Conservation (phyloP, 2,113 vertebrate genomes). For the Phaethon lepturus region DNA sequence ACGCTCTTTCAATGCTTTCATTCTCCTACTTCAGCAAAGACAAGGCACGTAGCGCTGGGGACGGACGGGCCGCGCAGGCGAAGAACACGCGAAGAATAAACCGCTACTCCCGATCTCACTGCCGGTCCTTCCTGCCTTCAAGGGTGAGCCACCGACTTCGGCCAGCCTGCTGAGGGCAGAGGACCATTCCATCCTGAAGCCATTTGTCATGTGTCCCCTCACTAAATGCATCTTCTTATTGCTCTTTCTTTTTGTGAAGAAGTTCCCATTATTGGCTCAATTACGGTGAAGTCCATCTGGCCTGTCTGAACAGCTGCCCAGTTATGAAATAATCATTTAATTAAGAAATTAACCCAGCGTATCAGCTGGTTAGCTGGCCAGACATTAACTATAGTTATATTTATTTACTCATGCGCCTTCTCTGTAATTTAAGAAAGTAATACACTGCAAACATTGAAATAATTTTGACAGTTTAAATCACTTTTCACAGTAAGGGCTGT, state of each 20-base stretch:
- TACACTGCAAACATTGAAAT: constrained; percentile 55
- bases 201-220: background rate
- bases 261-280: constrained; percentile 51
- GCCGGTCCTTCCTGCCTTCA: background rate
- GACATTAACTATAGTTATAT: constrained; percentile 36
- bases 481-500: constrained; percentile 66
- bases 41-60: background rate
- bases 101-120: background rate
- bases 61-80: background rate
- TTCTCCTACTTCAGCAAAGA: background rate
- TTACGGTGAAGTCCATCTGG: constrained; percentile 53
- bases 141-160: background rate
- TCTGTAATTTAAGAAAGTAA: constrained; percentile 72
- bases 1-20: background rate
- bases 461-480: constrained; percentile 75
- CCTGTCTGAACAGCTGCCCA: constrained; percentile 38
- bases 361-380: constrained; percentile 37
- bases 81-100: background rate
- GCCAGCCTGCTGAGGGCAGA: background rate
- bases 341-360: constrained; percentile 33
- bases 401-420: constrained; percentile 64
- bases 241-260: background rate
- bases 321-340: constrained; percentile 53
- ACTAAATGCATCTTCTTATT: background rate
- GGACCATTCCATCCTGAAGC: background rate